A percentile compares a stretch with the other conserved stretches of the same genome.
phyloP scores from a whole-genome alignment of 2,113 vertebrate species.

The Proterorhinus semilunaris region DNA sequence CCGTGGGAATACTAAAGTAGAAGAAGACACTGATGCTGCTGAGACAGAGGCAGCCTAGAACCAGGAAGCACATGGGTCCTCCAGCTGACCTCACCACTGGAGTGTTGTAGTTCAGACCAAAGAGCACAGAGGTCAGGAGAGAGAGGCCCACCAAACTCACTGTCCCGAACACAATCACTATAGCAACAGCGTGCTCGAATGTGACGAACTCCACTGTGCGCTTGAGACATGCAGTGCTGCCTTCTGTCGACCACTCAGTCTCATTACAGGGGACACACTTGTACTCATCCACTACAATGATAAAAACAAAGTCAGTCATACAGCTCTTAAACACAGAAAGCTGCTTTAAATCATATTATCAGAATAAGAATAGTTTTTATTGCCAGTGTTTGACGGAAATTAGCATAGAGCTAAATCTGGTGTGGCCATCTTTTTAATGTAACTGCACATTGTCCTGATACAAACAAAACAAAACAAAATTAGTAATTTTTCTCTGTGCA shows the following conservation, averaged over 20 bases:
- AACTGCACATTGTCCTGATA: too few relatives aligned
- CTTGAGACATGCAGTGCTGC: slow-evolving; percentile 75
- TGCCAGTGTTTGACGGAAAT: too few relatives aligned
- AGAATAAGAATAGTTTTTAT: too few relatives aligned
- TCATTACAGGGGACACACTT: slow-evolving; percentile 72
- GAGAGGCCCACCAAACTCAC: slow-evolving; percentile 60
- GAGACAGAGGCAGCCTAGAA: slow-evolving; percentile 76
- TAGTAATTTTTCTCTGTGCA: too few relatives aligned
- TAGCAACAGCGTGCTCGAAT: slow-evolving; percentile 65
- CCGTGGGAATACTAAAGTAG: slow-evolving; percentile 76
- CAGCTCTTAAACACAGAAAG: background rate
- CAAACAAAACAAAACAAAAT: too few relatives aligned
- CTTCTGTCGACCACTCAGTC: slow-evolving; percentile 75
- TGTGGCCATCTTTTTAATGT: too few relatives aligned
- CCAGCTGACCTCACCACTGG: slow-evolving; percentile 87
- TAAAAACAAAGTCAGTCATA: too few relatives aligned
- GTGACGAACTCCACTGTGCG: slow-evolving; percentile 71
- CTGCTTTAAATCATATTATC: too few relatives aligned
- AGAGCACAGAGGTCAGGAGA: slow-evolving; percentile 65
- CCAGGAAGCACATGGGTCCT: slow-evolving; percentile 82
- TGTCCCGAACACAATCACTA: slow-evolving; percentile 56
- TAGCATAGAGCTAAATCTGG: too few relatives aligned
- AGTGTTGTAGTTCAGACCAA: slow-evolving; percentile 73
- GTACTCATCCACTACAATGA: slow-evolving; percentile 63
- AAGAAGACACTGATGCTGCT: slow-evolving; percentile 75